These are phyloP conservation scores for Anastrepha ludens DNA, from an alignment of 1,140 invertebrate genomes.

Conservation along the genomic window DNA sequence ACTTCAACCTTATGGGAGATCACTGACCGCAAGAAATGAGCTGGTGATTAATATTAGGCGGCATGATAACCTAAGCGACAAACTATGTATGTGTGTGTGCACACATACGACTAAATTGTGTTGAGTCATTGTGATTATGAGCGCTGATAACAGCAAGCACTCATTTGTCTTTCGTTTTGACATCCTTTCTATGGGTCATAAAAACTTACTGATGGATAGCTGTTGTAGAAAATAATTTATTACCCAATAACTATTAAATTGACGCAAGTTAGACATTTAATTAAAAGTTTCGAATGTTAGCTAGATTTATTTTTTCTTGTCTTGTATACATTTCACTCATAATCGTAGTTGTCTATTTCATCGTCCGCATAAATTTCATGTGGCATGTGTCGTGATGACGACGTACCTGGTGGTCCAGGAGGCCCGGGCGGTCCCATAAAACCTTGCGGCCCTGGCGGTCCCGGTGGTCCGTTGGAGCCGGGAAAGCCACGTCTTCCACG, in stretches of 20 bases:
- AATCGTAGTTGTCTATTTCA: conserved; percentile 46
- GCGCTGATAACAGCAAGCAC: not conserved
- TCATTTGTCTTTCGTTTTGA: not conserved
- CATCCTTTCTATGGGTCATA: too few species aligned
- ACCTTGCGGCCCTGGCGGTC: conserved; percentile 47
- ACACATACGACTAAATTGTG: not conserved
- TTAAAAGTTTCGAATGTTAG: too few species aligned
- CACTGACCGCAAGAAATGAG: not conserved
- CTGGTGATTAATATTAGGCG: not conserved
- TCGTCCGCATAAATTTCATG: conserved; percentile 45
- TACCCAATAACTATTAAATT: not conserved
- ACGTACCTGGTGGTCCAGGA: conserved; percentile 49
- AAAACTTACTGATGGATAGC: too few species aligned
- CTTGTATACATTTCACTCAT: not conserved
- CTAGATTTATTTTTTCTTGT: not conserved
- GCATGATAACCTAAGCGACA: too few species aligned
- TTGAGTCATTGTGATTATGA: not conserved
- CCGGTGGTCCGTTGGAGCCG: conserved; percentile 52
- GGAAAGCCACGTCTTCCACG: conserved; percentile 56
- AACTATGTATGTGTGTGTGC: too few species aligned
- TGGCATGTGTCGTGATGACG: conserved; percentile 33
- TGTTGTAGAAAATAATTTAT: not conserved
- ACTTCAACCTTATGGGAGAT: not conserved
- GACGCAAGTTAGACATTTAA: not conserved
- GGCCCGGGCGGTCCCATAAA: conserved; percentile 56